These are phyloP conservation scores for Cherax quadricarinatus DNA, from an alignment of 1,140 invertebrate genomes.

Conservation along the genomic window DNA sequence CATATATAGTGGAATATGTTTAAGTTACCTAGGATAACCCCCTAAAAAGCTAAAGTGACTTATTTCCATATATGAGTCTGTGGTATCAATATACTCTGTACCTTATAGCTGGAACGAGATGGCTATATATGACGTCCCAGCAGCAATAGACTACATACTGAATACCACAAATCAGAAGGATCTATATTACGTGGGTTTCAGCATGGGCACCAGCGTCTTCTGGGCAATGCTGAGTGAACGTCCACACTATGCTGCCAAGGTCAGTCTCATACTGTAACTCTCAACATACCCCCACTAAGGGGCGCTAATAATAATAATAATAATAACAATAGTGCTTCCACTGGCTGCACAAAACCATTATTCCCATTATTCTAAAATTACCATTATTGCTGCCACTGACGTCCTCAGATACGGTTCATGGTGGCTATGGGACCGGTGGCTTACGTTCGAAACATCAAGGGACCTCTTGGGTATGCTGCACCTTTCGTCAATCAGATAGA, in stretches of 20 bases:
- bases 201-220: conserved; percentile 83
- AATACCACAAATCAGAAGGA: conserved; percentile 80
- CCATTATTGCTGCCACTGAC: too few relatives aligned
- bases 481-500: conserved; percentile 75
- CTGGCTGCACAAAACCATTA: too few relatives aligned
- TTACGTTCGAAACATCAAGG: conserved; percentile 83
- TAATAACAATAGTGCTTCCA: too few relatives aligned
- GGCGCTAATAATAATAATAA: too few relatives aligned
- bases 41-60: too few relatives aligned
- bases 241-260: conserved; percentile 81
- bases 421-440: conserved; percentile 85
- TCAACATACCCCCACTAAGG: too few relatives aligned
- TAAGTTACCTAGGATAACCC: too few relatives aligned
- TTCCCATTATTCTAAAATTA: too few relatives aligned
- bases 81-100: too few relatives aligned
- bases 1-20: too few relatives aligned
- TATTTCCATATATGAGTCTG: too few relatives aligned
- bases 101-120: conserved; percentile 85
- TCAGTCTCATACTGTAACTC: too few relatives aligned
- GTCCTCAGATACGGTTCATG: conserved; percentile 43
- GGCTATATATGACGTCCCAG: conserved; percentile 84
- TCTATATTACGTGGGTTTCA: conserved; percentile 84
- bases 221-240: conserved; percentile 82
- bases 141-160: conserved; percentile 83
- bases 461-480: conserved; percentile 79